These are phyloP conservation scores for Nomada flava DNA, from an alignment of 2,888 invertebrate genomes.

Conservation along the genomic window DNA sequence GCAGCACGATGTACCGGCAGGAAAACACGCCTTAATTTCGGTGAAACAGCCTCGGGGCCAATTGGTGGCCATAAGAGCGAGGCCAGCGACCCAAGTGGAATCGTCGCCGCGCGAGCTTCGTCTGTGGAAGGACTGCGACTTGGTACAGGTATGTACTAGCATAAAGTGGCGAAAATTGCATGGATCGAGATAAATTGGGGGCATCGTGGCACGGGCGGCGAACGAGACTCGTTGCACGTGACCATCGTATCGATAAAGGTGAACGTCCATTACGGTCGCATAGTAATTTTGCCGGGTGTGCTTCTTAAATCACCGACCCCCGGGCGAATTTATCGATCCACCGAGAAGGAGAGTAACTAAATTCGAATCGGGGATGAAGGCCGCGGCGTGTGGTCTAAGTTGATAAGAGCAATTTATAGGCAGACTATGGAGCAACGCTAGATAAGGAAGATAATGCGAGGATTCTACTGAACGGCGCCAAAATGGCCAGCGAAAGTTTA, in stretches of 20 bases:
- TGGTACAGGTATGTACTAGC: slow-evolving; percentile 87
- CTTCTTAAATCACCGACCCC: slow-evolving; percentile 48
- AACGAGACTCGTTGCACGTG: slow-evolving; percentile 34
- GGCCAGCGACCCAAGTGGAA: slow-evolving; percentile 88
- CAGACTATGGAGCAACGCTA: background rate
- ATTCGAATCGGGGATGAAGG: slow-evolving; percentile 30
- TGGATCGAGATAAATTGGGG: slow-evolving; percentile 57
- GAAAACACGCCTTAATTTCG: slow-evolving; percentile 94
- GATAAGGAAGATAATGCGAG: slow-evolving; percentile 34
- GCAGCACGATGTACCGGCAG: slow-evolving; percentile 92
- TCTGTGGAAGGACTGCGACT: slow-evolving; percentile 94
- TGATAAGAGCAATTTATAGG: slow-evolving; percentile 52
- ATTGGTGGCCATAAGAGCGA: slow-evolving; percentile 92
- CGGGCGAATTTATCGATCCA: slow-evolving; percentile 33
- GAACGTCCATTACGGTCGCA: slow-evolving; percentile 35
- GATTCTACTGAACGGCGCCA: background rate
- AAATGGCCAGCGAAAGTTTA: background rate
- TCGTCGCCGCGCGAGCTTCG: slow-evolving; percentile 84
- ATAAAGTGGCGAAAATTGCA: slow-evolving; percentile 46
- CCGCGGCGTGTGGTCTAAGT: slow-evolving; percentile 17
- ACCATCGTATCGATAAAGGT: slow-evolving; percentile 30
- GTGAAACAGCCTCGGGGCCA: slow-evolving; percentile 94
- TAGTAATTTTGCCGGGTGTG: slow-evolving; percentile 25
- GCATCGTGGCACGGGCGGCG: slow-evolving; percentile 8
- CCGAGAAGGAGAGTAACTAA: slow-evolving; percentile 14